Percentiles rank a stretch among this genome's conserved stretches.
Evolutionary conservation across 2,888 invertebrate species (phyloP).

Genomic region (Watsonalla cultraria): DNA sequence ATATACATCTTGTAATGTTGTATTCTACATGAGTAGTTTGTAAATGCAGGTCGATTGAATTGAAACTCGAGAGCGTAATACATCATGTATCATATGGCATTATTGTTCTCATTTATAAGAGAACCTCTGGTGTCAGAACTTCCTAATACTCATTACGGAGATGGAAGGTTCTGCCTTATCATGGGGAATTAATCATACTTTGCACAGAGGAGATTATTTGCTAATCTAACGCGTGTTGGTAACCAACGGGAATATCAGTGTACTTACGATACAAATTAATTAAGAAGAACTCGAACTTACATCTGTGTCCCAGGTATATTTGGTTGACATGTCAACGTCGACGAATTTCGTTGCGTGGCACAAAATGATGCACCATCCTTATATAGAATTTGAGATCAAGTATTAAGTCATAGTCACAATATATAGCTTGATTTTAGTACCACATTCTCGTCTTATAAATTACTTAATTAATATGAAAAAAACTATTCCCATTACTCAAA

Average conservation of each 20-base stretch:
- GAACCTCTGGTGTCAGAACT: neutral
- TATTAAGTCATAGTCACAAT: no score
- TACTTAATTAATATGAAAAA: no score
- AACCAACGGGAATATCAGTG: neutral
- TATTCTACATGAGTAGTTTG: no score
- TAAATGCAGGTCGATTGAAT: neutral
- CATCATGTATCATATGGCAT: neutral
- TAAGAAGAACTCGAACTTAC: neutral
- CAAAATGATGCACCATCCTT: no score
- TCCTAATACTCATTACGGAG: neutral
- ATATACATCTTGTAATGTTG: no score
- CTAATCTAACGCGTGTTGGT: neutral
- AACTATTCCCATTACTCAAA: no score
- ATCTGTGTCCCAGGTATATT: no score
- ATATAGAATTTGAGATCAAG: no score
- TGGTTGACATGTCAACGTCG: neutral
- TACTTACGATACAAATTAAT: neutral
- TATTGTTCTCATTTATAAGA: neutral
- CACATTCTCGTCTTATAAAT: no score
- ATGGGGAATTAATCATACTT: conserved; percentile 1
- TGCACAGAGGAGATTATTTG: neutral
- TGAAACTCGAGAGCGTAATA: neutral
- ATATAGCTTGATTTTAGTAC: no score
- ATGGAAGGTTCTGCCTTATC: neutral
- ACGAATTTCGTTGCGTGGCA: no score